Evolutionary conservation across 2,888 invertebrate genomes (phyloP), one percentile per base, ranked within the genome.

Genomic region (Drosophila parthenogenetica): DNA sequence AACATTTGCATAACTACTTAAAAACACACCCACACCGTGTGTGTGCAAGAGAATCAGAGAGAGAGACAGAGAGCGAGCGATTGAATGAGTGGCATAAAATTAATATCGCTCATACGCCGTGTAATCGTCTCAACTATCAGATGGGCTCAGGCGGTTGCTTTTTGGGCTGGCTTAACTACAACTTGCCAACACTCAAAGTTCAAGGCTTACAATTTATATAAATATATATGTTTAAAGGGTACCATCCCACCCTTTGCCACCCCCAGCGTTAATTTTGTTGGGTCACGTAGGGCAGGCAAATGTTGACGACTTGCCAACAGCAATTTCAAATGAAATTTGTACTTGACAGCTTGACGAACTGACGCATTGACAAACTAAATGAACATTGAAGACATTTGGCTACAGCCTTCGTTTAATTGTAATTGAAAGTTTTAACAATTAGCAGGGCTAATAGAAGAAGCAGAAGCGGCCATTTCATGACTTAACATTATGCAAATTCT

Each of bases 371-470:
- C 17, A 14, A 29, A 54, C 50, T 45, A 55, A 69, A 42, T 59
- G 54, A 59, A 32, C 43, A 58, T 61, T 54, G 14, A 62, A 68
- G 77, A 61, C 69, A 73, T 62, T 73, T 78, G 77, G 63, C 58
- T 37, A 53, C 49, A 61, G 40, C 62, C 46, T 63, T 51, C 55
- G 66, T 65, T 66, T 63, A 42, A 45, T 57, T 61, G 61, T 58
- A 77, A 81, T 87, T 87, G 82, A 81, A 87, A 74, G 69, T 82
- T 82, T 74, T 43, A 70, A 75, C 83, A 83, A 83, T 87, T 82
- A 83, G 69, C 81, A 40, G 40, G 10, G 32, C 43, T 43, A 76
- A 60, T 14, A 46, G 46, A 29, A 43, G 19, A 58, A 22, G 22
- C 22, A 22, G 22, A 5, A 5, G 5, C 1, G 22, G 51, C 40